These are phyloP conservation scores for Laothoe populi DNA, from an alignment of 2,888 invertebrate species.

Conservation along the genomic window DNA sequence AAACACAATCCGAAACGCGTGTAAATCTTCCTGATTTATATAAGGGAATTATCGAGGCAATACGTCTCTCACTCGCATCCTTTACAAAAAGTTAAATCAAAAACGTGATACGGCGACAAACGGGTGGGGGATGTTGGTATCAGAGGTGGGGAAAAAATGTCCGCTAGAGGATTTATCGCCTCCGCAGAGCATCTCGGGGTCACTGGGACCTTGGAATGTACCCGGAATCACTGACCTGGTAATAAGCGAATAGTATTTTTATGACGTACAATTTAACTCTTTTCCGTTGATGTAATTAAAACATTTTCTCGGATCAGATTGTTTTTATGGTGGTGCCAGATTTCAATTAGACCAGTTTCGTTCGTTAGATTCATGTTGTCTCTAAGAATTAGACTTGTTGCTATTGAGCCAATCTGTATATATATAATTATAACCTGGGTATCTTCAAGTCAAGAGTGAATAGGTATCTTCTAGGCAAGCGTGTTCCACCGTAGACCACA, in stretches of 20 bases:
- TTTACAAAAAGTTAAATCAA: slow-evolving; percentile 73
- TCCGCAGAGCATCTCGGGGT: slow-evolving; percentile 48
- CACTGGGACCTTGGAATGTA: slow-evolving; percentile 20
- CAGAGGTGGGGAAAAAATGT: slow-evolving; percentile 46
- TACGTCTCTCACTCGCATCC: slow-evolving; percentile 51
- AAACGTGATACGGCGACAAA: slow-evolving; percentile 72
- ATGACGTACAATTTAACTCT: slow-evolving; percentile 5
- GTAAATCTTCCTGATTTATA: slow-evolving; percentile 23
- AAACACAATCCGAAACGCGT: slow-evolving; percentile 39
- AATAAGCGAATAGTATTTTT: slow-evolving; percentile 20
- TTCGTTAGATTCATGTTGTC: no score
- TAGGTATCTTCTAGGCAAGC: no score
- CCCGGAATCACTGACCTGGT: slow-evolving; percentile 19
- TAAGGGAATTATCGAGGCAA: slow-evolving; percentile 57
- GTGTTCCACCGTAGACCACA: no score
- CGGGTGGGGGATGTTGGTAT: slow-evolving; percentile 43
- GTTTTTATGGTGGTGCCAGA: neutral
- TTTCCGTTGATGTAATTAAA: slow-evolving; percentile 5
- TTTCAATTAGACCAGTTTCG: no score
- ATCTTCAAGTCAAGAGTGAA: no score
- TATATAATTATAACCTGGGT: no score
- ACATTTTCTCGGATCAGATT: neutral
- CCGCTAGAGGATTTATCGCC: slow-evolving; percentile 64
- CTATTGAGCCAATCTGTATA: no score
- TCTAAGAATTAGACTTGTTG: no score